Conservation (phyloP, 2,888 invertebrate genomes). For the Galeopsomyia nigrocyanea region DNA sequence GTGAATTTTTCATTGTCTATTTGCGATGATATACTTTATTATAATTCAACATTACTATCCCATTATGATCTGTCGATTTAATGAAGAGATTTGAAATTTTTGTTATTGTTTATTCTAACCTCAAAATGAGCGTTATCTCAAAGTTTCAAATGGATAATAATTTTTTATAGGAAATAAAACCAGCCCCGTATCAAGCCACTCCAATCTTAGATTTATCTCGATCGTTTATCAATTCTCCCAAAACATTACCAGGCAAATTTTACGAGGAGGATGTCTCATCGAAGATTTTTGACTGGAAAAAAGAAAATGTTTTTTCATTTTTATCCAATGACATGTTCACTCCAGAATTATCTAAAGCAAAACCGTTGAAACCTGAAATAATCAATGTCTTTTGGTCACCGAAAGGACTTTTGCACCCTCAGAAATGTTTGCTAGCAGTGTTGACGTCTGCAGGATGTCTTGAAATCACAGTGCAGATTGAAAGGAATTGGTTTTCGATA, state of each 20-base stretch:
- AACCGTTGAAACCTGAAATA: conserved; percentile 53
- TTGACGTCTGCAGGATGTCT: conserved; percentile 60
- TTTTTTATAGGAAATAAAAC: conserved; percentile 59
- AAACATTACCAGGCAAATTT: conserved; percentile 53
- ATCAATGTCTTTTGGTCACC: conserved; percentile 61
- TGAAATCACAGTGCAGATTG: conserved; percentile 56
- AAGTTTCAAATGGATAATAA: not conserved
- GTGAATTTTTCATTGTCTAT: not conserved
- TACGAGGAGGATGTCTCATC: conserved; percentile 50
- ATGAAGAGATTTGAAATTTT: not conserved
- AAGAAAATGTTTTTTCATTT: conserved; percentile 58
- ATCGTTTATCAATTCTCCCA: conserved; percentile 60
- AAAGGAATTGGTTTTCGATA: conserved; percentile 58
- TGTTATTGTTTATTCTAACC: not conserved
- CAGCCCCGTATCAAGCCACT: conserved; percentile 57
- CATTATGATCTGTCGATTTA: conserved; percentile 20
- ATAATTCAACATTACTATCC: not conserved
- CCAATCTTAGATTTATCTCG: conserved; percentile 57
- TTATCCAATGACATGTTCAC: conserved; percentile 58
- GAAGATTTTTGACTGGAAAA: conserved; percentile 53
- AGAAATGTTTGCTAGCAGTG: conserved; percentile 59
- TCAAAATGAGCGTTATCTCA: not conserved
- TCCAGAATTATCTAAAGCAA: conserved; percentile 56
- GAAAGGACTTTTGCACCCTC: conserved; percentile 54
- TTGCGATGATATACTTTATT: not conserved